Evolutionary conservation across 1,140 invertebrate genomes (phyloP), one percentile per base, ranked within the genome.

Genomic region (Hesperophylax magnus): DNA sequence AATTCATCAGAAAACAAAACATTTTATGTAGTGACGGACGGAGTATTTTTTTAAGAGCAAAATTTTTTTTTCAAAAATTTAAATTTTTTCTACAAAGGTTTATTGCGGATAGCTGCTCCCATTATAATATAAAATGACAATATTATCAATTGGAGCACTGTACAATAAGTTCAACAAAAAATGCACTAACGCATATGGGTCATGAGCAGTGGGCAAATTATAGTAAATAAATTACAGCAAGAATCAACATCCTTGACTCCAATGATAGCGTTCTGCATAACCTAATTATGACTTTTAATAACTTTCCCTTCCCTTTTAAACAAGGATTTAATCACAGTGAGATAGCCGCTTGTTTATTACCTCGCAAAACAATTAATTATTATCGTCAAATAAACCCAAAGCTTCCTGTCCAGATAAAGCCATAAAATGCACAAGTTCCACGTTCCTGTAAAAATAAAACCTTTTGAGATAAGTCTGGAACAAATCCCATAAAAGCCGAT

Each of bases 401-500:
- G 24, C 65, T 34, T 69, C 65, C 65, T 69, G 65, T 69, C 34
- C 18, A 69, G 65, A 69, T 65, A 61, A 47, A 22, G 58, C 24
- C 5, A 34, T 69, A 20, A 34, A 69, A 34, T 69, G 31, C 65
- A 34, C 17, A 39, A 69, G 20, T 27, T 14, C 39, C 39, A 47
- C 11, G 8, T 47, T 47, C 39, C 39, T 61, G 18, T 20, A 61
- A 61, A 14, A 20, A 61, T 61, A 24, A 60, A 20, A 7, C 18
- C 8, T 11, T 61, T 69, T 31, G 65, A 47, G 17, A 61, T 61
- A 22, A 24, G 58, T 61, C 24, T 6, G 9, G 24, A n/a, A 20
- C 34, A 39, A 69, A 69, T 69, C 65, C 39, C 65, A 69, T 69
- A 39, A 39, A 69, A 69, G 65, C 14, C 1, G 31, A 39, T 69